These are phyloP conservation scores for Channa striata DNA, from an alignment of 2,797 vertebrate species.

Conservation along the genomic window DNA sequence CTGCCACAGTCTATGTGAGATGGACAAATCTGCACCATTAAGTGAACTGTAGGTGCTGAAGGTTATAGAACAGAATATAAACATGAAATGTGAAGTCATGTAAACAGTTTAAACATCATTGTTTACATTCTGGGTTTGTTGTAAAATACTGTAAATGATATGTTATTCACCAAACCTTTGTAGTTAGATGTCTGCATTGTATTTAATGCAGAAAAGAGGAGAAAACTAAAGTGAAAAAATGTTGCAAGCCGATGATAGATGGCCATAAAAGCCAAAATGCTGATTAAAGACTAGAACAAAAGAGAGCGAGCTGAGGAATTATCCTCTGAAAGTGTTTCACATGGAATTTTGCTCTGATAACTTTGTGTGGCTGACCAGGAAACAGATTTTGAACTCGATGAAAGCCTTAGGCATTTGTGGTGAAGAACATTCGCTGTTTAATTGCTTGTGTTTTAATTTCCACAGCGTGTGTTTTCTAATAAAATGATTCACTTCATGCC, in stretches of 20 bases:
- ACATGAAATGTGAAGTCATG: background rate
- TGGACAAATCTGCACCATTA: no score
- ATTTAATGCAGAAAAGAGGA: conserved; percentile 5
- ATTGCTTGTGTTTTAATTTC: background rate
- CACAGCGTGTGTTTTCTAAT: conserved; percentile 26
- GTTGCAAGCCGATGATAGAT: background rate
- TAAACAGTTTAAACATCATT: background rate
- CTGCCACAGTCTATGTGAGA: background rate
- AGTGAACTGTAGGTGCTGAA: background rate
- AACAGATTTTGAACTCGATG: conserved; percentile 19
- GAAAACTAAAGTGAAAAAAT: conserved; percentile 13
- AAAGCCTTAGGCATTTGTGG: background rate
- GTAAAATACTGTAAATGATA: conserved; percentile 27
- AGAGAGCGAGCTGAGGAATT: background rate
- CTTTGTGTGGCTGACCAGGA: background rate
- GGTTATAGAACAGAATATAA: background rate
- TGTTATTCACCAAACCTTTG: conserved; percentile 21
- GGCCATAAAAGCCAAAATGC: background rate
- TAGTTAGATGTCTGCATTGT: conserved; percentile 29
- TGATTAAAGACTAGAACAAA: background rate
- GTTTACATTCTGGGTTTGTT: conserved; percentile 34
- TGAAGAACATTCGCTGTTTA: background rate
- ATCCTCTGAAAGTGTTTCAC: background rate
- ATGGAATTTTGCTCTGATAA: background rate
- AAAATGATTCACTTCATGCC: conserved; percentile 12